A percentile compares a stretch with the other conserved stretches of the same genome.
These are phyloP conservation scores for Cebidichthys violaceus DNA, from an alignment of 2,113 vertebrate species.

Conservation along the genomic window DNA sequence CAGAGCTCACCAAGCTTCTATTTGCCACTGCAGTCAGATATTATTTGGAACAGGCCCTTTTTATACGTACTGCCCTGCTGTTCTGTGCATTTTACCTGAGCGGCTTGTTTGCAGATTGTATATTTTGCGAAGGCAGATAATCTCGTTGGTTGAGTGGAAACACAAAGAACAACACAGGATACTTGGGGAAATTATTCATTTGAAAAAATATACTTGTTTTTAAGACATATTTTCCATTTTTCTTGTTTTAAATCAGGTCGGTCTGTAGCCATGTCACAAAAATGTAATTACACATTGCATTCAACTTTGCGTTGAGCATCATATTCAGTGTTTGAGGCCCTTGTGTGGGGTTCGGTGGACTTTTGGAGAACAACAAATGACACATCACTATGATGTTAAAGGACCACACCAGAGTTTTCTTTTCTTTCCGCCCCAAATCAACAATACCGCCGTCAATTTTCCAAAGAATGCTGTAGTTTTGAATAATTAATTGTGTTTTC, in stretches of 20 bases:
- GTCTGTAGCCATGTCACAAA: not conserved
- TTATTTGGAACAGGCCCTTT: constrained; percentile 2
- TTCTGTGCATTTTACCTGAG: constrained; percentile 16
- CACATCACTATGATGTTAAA: not conserved
- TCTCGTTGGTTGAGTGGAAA: not conserved
- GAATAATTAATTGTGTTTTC: not conserved
- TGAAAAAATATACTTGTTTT: constrained; percentile 2
- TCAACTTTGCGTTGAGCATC: not conserved
- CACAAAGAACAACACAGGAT: not conserved
- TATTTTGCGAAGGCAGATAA: constrained; percentile 2
- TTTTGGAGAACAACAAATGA: not conserved
- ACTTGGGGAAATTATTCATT: not conserved
- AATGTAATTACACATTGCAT: not conserved
- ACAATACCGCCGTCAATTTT: not conserved
- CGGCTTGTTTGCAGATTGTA: not conserved
- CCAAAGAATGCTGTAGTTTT: not conserved
- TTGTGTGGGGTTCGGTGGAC: not conserved
- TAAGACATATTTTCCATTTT: not conserved
- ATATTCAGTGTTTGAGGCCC: not conserved
- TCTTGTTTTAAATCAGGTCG: not conserved
- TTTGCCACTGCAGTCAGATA: constrained; percentile 75
- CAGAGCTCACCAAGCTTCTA: constrained; percentile 68
- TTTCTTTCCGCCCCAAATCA: not conserved
- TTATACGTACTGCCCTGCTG: constrained; percentile 18
- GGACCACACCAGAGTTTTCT: not conserved